Evolutionary conservation across 2,113 vertebrate genomes (phyloP).

Genomic region (Bombycilla garrulus): DNA sequence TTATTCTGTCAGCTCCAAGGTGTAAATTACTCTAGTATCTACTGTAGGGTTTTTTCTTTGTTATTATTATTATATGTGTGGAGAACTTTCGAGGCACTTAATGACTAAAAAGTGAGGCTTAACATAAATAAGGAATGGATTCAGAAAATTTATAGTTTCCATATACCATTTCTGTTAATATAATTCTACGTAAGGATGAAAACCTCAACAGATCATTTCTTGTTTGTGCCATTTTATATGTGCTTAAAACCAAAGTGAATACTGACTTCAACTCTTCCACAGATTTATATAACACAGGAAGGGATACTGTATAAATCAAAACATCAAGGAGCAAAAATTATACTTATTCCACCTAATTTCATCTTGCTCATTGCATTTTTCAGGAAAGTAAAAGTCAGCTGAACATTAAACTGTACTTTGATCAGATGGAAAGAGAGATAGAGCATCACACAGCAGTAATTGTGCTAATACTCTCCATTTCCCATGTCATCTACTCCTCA

Average conservation of each 20-base stretch:
- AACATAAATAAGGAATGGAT: neutral
- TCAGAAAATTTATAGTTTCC: neutral
- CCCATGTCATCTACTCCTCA: neutral
- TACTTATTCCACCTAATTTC: neutral
- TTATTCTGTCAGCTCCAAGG: neutral
- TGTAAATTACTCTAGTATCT: neutral
- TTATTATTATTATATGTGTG: neutral
- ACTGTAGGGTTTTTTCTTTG: neutral
- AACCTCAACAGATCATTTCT: neutral
- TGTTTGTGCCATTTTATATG: neutral
- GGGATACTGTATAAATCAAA: neutral
- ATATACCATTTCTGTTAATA: neutral
- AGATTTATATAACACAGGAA: neutral
- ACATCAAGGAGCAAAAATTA: neutral
- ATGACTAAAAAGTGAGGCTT: neutral
- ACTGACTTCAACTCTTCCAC: neutral
- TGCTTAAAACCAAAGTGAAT: neutral
- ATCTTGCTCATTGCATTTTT: neutral
- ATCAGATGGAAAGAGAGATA: neutral
- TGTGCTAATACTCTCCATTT: neutral
- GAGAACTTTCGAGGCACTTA: neutral
- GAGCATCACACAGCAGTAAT: neutral
- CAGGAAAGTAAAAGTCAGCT: neutral
- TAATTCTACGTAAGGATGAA: neutral
- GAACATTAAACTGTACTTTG: neutral